phyloP scores from a whole-genome alignment of 2,797 vertebrate genomes.

The Vultur gryphus region DNA sequence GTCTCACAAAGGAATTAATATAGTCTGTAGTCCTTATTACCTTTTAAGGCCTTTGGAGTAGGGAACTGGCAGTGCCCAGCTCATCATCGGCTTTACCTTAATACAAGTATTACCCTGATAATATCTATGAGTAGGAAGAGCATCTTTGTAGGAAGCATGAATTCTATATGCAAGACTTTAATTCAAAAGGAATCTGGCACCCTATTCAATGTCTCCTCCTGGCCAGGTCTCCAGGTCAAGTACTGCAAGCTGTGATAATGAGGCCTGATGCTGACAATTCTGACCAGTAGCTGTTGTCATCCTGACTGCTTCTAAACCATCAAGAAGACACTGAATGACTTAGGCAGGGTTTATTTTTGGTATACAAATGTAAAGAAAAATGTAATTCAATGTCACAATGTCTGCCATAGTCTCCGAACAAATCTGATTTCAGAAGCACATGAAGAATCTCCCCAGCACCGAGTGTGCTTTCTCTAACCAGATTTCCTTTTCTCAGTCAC shows the following conservation, averaged over 20 bases:
- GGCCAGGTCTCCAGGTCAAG: slow-evolving; percentile 59
- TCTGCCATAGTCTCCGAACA: not conserved
- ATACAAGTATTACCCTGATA: not conserved
- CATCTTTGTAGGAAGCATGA: not conserved
- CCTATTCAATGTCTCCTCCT: slow-evolving; percentile 34
- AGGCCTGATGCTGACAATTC: slow-evolving; percentile 46
- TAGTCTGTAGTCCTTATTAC: not conserved
- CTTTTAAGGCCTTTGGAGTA: not conserved
- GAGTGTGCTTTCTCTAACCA: not conserved
- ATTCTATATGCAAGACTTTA: not conserved
- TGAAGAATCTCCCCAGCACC: not conserved
- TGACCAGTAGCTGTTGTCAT: slow-evolving; percentile 63
- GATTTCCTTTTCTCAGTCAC: not conserved
- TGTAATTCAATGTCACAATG: slow-evolving; percentile 33
- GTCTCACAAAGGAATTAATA: not conserved
- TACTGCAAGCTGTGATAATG: slow-evolving; percentile 61
- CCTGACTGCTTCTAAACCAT: slow-evolving; percentile 38
- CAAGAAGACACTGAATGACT: slow-evolving; percentile 43
- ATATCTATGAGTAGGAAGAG: not conserved
- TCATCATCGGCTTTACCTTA: not conserved
- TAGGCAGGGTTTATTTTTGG: slow-evolving; percentile 62
- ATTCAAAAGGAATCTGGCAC: slow-evolving; percentile 50
- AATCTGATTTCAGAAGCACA: slow-evolving; percentile 9
- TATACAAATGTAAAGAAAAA: slow-evolving; percentile 50
- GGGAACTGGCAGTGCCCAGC: not conserved